Percentiles rank a stretch among this genome's conserved stretches.
Evolutionary conservation across 2,888 invertebrate species (phyloP).

Genomic region (Belgica antarctica): DNA sequence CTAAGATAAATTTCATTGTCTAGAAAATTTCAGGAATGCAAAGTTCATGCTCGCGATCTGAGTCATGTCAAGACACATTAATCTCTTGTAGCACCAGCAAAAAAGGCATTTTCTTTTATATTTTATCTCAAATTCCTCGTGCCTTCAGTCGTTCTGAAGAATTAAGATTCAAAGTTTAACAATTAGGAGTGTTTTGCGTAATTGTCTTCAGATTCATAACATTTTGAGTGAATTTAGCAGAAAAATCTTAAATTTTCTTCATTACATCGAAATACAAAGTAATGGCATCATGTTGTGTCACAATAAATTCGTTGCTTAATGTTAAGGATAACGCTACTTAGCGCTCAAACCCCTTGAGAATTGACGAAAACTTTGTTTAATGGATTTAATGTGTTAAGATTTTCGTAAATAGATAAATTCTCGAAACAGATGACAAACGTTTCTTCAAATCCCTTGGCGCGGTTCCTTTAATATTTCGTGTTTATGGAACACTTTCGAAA

Average conservation of each 20-base stretch:
- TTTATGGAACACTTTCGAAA: neutral
- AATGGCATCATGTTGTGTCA: conserved; percentile 15
- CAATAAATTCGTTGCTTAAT: neutral
- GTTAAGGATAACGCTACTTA: conserved; percentile 29
- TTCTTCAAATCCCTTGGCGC: neutral
- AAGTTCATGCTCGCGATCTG: conserved; percentile 35
- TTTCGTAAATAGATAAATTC: neutral
- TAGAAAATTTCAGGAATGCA: conserved; percentile 23
- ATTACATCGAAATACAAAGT: neutral
- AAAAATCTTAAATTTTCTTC: neutral
- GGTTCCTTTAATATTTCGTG: conserved; percentile 14
- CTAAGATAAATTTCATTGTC: conserved; percentile 14
- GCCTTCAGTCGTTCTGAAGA: no score
- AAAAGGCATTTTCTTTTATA: neutral
- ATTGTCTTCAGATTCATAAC: neutral
- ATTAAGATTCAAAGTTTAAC: neutral
- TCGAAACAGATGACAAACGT: conserved; percentile 25
- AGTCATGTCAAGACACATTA: conserved; percentile 8
- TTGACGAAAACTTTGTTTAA: neutral
- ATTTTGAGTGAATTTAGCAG: neutral
- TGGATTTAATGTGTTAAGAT: conserved; percentile 30
- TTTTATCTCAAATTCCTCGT: no score
- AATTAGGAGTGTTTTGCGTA: neutral
- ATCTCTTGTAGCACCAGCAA: neutral
- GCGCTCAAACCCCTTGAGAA: neutral